Evolutionary conservation across 2,113 vertebrate species (phyloP).

Genomic region (Rhipidura dahli): DNA sequence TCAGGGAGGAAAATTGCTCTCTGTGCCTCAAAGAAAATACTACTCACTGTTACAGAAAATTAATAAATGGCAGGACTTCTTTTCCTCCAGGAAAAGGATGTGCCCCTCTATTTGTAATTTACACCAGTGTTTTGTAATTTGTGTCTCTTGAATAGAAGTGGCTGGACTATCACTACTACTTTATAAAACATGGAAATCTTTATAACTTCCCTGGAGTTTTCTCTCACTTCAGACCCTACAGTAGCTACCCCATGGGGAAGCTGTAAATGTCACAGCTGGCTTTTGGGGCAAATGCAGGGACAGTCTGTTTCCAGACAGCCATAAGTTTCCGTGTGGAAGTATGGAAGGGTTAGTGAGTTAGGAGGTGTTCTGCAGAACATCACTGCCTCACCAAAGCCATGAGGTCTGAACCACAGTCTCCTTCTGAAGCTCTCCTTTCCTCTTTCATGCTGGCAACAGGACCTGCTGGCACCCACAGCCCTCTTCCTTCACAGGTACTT

Average conservation of each 20-base stretch:
- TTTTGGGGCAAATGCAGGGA: background rate
- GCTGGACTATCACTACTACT: background rate
- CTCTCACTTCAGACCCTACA: background rate
- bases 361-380: background rate
- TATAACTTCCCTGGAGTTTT: background rate
- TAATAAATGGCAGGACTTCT: background rate
- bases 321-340: fast-evolving
- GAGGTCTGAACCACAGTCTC: background rate
- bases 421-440: background rate
- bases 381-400: background rate
- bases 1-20: background rate
- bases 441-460: background rate
- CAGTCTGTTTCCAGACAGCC: background rate
- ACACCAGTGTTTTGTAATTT: background rate
- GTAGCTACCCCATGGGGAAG: background rate
- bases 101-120: background rate
- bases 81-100: background rate
- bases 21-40: background rate
- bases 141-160: background rate
- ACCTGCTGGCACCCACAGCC: background rate
- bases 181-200: background rate
- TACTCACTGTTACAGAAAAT: background rate
- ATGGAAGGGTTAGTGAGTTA: background rate
- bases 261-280: background rate
- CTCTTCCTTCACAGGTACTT: background rate